Evolutionary conservation across 2,888 invertebrate genomes (phyloP).

Genomic region (Peribatodes rhomboidaria): DNA sequence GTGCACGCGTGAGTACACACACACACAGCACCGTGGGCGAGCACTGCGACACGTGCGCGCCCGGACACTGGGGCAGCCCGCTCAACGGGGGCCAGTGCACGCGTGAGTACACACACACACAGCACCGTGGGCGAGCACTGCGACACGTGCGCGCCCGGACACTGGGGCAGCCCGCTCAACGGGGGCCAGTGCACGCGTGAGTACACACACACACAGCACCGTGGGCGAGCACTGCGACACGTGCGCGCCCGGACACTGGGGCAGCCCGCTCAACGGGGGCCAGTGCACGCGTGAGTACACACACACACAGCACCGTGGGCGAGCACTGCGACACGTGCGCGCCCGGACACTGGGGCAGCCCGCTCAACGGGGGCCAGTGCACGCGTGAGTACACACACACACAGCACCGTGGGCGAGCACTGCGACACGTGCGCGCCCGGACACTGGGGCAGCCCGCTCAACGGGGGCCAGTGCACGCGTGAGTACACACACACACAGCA

Average conservation of each 20-base stretch:
- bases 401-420: conserved; percentile 94
- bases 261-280: conserved; percentile 97
- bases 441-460: conserved; percentile 97
- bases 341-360: conserved; percentile 96
- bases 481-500: conserved; percentile 86
- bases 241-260: conserved; percentile 97
- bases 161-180: conserved; percentile 97
- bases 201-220: conserved; percentile 60
- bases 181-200: conserved; percentile 95
- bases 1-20: conserved; percentile 89
- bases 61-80: conserved; percentile 97
- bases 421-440: conserved; percentile 96
- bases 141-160: conserved; percentile 95
- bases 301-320: no score
- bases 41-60: conserved; percentile 95
- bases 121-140: no score
- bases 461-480: conserved; percentile 96
- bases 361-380: conserved; percentile 97
- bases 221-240: conserved; percentile 94
- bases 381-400: conserved; percentile 85
- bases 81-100: conserved; percentile 97
- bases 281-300: conserved; percentile 90
- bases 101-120: conserved; percentile 81
- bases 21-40: no score
- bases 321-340: conserved; percentile 95